Base-by-base conservation (phyloP, 2,888 invertebrate genomes). In the Tetragnatha montana region DNA sequence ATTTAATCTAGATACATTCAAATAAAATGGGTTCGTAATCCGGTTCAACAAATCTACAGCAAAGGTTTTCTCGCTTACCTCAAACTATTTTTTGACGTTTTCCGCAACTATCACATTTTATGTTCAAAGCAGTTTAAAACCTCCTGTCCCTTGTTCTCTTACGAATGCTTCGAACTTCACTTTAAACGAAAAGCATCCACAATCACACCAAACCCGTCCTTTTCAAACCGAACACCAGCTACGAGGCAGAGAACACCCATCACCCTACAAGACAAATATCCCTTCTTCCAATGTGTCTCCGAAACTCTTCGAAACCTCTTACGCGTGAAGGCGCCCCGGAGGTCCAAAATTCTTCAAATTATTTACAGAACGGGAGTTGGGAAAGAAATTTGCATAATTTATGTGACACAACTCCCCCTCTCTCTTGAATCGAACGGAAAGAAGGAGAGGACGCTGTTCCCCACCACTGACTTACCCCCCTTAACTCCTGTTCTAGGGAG, bases 351-450 rank as follows among this genome's bases (percentile, higher is more conserved):
- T 86, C 86, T 22, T 51, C 81, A 81, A 88, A 88, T 88, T 88
- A 88, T 88, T 88, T 88, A 88, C 87, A 49, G 82, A 88, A 73
- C 79, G 35, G 22, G 69, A 76, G 76, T 71, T 70, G 87, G 87
- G 71, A 81, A 88, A 88, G 87, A 82, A 88, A 88, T 88, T 88
- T 88, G 81, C 87, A 88, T 88, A 88, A 88, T 88, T 88, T 88
- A 88, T 88, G 87, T 81, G 75, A 71, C 71, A 69, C 78, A 82
- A 88, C 87, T 88, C 78, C 76, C 81, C 35, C 78, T 70, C 71
- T 88, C 87, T 50, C 51, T 50, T 35, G 71, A 69, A 73, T 79
- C 80, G 86, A n/a, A 49, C 51, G 79, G 60, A 80, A 70, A 14
- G 69, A 50, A 17, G 70, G 47, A 47, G 47, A 17, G 50, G 50